Percentiles rank a stretch among this genome's conserved stretches.
phyloP scores from a whole-genome alignment of 1,140 invertebrate genomes.

The Leptoteleia sp. region DNA sequence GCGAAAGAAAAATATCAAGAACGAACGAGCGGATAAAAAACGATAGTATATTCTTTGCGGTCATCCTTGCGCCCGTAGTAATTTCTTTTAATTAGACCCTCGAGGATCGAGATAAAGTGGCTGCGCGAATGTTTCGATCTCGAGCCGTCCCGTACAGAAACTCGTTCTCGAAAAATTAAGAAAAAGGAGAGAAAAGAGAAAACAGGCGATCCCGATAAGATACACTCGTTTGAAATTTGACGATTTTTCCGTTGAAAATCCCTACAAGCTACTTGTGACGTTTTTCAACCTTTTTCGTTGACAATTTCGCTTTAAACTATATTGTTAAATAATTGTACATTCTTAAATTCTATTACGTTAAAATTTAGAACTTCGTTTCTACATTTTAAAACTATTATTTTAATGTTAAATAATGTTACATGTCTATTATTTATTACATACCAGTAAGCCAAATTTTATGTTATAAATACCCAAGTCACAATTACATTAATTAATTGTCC shows the following conservation, averaged over 20 bases:
- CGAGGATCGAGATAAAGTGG: constrained; percentile 59
- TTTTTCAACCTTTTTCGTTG: no score
- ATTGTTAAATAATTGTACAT: no score
- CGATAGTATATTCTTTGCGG: constrained; percentile 45
- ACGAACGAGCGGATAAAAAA: constrained; percentile 21
- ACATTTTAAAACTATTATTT: no score
- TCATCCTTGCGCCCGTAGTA: constrained; percentile 54
- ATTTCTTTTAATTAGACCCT: constrained; percentile 67
- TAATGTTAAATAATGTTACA: no score
- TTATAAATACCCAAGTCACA: no score
- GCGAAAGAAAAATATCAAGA: constrained; percentile 18
- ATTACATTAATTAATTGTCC: no score
- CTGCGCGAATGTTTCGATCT: constrained; percentile 49
- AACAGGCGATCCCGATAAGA: constrained; percentile 37
- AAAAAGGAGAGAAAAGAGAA: constrained; percentile 35
- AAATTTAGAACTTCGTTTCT: no score
- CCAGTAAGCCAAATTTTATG: no score
- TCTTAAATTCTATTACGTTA: no score
- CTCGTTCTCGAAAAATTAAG: constrained; percentile 51
- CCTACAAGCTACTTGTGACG: no score
- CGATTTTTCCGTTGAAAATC: constrained; percentile 11
- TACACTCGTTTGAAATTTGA: constrained; percentile 14
- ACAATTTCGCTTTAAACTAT: no score
- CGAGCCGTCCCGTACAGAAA: constrained; percentile 26
- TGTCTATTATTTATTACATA: no score